Conservation (phyloP, 2,113 vertebrate species). For the Anguilla rostrata region DNA sequence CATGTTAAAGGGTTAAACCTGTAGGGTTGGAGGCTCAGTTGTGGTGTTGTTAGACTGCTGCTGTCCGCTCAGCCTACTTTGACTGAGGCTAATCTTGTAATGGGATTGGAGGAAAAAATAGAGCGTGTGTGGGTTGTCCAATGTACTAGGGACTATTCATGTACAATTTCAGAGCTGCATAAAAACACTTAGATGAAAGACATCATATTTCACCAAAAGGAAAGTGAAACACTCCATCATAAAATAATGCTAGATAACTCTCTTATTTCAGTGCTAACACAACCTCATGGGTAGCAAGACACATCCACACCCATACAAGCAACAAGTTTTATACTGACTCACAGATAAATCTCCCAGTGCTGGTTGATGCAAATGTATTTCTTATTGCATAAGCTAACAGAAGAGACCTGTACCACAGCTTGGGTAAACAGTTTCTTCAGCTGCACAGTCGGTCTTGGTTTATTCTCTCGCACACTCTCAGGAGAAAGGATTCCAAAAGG, state of each 20-base stretch:
- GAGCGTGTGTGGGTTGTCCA: constrained; percentile 61
- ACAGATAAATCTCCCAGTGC: neutral
- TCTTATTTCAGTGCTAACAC: constrained; percentile 1
- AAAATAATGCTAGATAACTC: neutral
- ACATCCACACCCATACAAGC: neutral
- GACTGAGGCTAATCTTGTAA: constrained; percentile 75
- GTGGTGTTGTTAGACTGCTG: constrained; percentile 4
- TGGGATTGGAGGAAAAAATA: constrained; percentile 70
- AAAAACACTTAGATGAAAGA: constrained; percentile 64
- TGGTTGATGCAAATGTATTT: neutral
- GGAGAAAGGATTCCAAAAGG: too few relatives aligned
- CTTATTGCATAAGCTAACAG: neutral
- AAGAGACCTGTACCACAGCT: too few relatives aligned
- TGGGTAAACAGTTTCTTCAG: too few relatives aligned
- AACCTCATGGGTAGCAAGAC: neutral
- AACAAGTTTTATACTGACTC: neutral
- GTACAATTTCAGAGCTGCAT: constrained; percentile 74
- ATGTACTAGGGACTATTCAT: constrained; percentile 67
- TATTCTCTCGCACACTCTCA: too few relatives aligned
- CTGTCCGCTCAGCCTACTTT: constrained; percentile 62
- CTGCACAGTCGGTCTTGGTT: too few relatives aligned
- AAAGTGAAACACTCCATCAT: constrained; percentile 33
- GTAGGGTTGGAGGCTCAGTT: neutral
- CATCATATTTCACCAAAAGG: constrained; percentile 60
- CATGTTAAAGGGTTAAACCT: too few relatives aligned